Conservation (phyloP, 1,140 invertebrate genomes). For the Neodiprion pinetum region DNA sequence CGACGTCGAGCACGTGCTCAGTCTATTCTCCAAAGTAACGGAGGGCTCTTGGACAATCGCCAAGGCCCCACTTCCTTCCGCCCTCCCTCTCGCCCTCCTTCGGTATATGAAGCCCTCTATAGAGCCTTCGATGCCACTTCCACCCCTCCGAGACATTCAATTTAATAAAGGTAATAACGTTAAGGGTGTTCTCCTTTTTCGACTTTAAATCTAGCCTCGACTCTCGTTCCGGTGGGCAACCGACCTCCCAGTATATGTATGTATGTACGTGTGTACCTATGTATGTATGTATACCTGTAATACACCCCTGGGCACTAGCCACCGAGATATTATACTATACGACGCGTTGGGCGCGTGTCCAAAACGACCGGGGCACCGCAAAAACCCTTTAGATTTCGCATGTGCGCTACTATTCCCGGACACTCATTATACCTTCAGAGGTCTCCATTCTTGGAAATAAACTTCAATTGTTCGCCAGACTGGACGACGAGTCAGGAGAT, state of each 20-base stretch:
- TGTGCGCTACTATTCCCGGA: too few species aligned
- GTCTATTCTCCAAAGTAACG: neutral
- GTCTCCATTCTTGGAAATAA: too few species aligned
- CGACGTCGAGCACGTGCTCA: neutral
- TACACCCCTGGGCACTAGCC: neutral
- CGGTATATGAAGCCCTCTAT: neutral
- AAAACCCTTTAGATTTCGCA: too few species aligned
- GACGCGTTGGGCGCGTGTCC: neutral
- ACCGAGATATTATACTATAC: neutral
- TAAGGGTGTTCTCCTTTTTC: conserved; percentile 58
- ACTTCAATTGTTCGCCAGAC: too few species aligned
- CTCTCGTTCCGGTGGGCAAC: too few species aligned
- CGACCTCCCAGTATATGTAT: too few species aligned
- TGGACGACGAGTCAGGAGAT: too few species aligned
- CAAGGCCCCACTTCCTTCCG: neutral
- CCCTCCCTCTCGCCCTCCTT: too few species aligned
- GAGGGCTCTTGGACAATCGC: neutral
- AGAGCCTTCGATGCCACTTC: neutral
- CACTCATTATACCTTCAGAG: too few species aligned
- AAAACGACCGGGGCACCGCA: neutral
- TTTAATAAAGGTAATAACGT: conserved; percentile 63
- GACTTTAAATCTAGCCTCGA: conserved; percentile 4
- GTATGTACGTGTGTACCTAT: too few species aligned
- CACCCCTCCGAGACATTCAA: conserved; percentile 40
- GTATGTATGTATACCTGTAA: too few species aligned